Evolutionary conservation across 2,888 invertebrate genomes (phyloP), one percentile per base, ranked within the genome.

Genomic region (Cecidostiba fungosa): DNA sequence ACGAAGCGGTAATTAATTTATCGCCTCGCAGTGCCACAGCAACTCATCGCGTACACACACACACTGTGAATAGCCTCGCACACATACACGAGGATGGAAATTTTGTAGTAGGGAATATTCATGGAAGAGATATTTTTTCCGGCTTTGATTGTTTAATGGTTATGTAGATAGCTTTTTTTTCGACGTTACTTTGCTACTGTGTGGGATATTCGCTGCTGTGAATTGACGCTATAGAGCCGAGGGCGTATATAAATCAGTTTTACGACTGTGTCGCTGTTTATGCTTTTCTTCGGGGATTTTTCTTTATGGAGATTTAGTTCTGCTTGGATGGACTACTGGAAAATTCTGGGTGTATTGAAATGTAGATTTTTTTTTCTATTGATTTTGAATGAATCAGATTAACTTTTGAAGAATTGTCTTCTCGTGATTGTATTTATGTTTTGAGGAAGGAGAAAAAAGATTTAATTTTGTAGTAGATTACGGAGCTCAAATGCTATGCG

Each of bases 1-100:
- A 66, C 54, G n/a, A 66, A 26, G 29, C 66, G 66, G 66, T 66
- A 66, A 66, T 66, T 26, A 66, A 66, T 66, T 66, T 66, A 66
- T 66, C 26, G 26, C 62, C 3, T 62, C 59, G 6, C 6, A 43
- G 43, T 2, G 43, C 10, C 2, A 10, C 23, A 8, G 26, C 62
- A 62, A 62, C 62, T 62, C 62, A 23, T 54, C 54, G 54, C 26
- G 14, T 10, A 19, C 29, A n/a, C 29, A 1, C 26, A 14, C 23
- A 19, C 29, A n/a, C 29, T 1, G 66, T 29, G 16, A 72, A n/a
- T 32, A 39, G 12, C 6, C 39, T 72, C 16, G 66, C 10, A 26
- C 62, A 62, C 66, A 23, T n/a, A 62, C n/a, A 8, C 6, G 23
- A 23, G 66, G 12, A 26, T 66, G 66, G 66, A 66, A 66, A 66